These are phyloP conservation scores for Phocoena sinus DNA, from an alignment of 2,113 vertebrate species.

Conservation along the genomic window DNA sequence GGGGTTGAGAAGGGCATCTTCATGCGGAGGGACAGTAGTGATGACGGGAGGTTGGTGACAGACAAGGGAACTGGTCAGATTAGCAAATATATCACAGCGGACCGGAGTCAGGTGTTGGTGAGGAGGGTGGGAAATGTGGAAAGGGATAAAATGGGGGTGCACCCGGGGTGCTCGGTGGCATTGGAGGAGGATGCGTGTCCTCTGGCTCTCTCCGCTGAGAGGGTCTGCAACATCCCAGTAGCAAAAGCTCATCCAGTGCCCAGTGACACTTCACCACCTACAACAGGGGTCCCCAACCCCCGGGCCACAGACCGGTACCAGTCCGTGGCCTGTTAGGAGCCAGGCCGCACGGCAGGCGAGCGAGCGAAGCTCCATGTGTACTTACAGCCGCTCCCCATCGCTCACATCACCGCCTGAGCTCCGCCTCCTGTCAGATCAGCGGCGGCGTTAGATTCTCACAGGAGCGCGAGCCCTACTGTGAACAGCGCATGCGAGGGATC, in stretches of 20 bases:
- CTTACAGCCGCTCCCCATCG: too few species aligned
- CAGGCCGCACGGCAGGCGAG: too few species aligned
- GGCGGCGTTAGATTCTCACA: too few species aligned
- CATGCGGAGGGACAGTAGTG: fast-evolving
- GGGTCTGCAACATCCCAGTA: fast-evolving
- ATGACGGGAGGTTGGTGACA: fast-evolving
- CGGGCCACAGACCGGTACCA: too few species aligned
- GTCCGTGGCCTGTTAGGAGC: too few species aligned
- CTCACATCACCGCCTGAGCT: too few species aligned
- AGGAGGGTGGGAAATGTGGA: fast-evolving
- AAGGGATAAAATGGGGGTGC: fast-evolving
- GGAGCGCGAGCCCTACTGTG: too few species aligned
- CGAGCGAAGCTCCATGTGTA: too few species aligned
- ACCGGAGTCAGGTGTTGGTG: fast-evolving
- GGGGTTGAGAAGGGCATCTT: not conserved
- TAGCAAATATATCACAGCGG: fast-evolving
- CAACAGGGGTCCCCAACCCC: too few species aligned
- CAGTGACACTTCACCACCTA: not conserved
- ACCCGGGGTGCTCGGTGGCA: fast-evolving
- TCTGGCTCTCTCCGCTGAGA: not conserved
- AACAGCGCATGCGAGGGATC: too few species aligned
- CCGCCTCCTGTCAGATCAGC: too few species aligned
- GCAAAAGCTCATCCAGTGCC: too few species aligned
- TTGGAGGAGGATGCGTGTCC: not conserved
- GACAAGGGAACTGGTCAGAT: fast-evolving